A percentile compares a stretch with the other conserved stretches of the same genome.
Conservation (phyloP, 2,888 invertebrate species). For the Aphelenchoides bicaudatus region DNA sequence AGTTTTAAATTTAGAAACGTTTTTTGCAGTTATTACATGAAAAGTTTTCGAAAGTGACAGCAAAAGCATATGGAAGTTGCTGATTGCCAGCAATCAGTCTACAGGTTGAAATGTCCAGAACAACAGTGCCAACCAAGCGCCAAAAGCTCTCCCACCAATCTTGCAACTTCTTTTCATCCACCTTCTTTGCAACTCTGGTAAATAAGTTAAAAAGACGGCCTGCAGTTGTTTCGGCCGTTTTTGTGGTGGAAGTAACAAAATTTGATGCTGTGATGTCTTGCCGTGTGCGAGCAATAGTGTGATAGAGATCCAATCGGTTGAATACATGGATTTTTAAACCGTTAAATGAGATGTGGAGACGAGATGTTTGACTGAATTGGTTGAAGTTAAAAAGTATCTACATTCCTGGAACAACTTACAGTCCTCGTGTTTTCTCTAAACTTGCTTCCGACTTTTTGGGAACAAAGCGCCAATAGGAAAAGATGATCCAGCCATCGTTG, state of each 20-base stretch:
- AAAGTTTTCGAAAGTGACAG: slow-evolving; percentile 82
- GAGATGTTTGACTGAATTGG: slow-evolving; percentile 70
- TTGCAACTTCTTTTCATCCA: slow-evolving; percentile 26
- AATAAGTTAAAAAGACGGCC: slow-evolving; percentile 1
- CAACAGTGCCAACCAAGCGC: slow-evolving; percentile 46
- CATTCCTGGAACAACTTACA: slow-evolving; percentile 17
- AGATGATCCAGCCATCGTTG: slow-evolving; percentile 94
- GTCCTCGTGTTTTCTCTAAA: slow-evolving; percentile 23
- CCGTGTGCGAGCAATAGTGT: slow-evolving; percentile 30
- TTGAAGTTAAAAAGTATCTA: slow-evolving; percentile 1
- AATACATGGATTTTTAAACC: slow-evolving; percentile 92
- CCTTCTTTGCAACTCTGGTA: slow-evolving; percentile 8
- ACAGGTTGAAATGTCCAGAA: slow-evolving; percentile 80
- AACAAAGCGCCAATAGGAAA: slow-evolving; percentile 95
- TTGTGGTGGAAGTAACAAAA: slow-evolving; percentile 9
- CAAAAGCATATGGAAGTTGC: slow-evolving; percentile 84
- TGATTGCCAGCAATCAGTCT: slow-evolving; percentile 91
- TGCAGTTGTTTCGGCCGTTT: background rate
- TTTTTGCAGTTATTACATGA: slow-evolving; percentile 70
- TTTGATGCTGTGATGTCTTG: slow-evolving; percentile 18
- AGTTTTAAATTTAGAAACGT: background rate
- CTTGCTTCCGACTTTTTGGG: slow-evolving; percentile 89
- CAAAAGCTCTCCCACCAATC: slow-evolving; percentile 49
- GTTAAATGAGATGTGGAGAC: slow-evolving; percentile 67
- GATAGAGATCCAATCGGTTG: slow-evolving; percentile 69